Conservation (phyloP, 1,140 invertebrate species). For the Teleogryllus occipitalis region DNA sequence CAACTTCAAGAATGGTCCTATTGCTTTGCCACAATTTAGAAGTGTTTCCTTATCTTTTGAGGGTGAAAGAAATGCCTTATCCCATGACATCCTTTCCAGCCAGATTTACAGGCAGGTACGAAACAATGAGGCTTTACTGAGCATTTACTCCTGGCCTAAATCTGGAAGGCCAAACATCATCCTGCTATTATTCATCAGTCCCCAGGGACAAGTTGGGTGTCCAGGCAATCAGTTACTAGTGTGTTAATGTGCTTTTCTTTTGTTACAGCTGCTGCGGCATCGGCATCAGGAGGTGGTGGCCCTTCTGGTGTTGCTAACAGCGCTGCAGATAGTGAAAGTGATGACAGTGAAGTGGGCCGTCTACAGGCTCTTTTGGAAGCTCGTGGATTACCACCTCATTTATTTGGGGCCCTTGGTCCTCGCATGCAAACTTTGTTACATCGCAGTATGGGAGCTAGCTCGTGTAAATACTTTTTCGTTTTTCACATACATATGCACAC, state of each 20-base stretch:
- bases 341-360: conserved; percentile 82
- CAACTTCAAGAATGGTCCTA: too few species aligned
- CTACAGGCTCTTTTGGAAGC: conserved; percentile 87
- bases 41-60: too few species aligned
- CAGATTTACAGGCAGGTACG: too few species aligned
- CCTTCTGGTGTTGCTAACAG: conserved; percentile 25
- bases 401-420: conserved; percentile 89
- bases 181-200: too few species aligned
- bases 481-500: background rate
- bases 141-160: too few species aligned
- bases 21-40: too few species aligned
- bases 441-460: conserved; percentile 80
- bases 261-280: background rate
- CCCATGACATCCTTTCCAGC: too few species aligned
- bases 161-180: too few species aligned
- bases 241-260: background rate
- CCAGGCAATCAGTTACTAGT: too few species aligned
- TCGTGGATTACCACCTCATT: conserved; percentile 85
- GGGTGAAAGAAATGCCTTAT: too few species aligned
- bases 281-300: conserved; percentile 13
- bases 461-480: conserved; percentile 43
- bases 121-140: too few species aligned
- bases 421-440: conserved; percentile 96
- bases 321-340: conserved; percentile 44
- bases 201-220: too few species aligned